Percentiles rank a stretch among this genome's conserved stretches.
Evolutionary conservation across 1,140 invertebrate genomes (phyloP).

Genomic region (Pachyrhynchus sulphureomaculatus): DNA sequence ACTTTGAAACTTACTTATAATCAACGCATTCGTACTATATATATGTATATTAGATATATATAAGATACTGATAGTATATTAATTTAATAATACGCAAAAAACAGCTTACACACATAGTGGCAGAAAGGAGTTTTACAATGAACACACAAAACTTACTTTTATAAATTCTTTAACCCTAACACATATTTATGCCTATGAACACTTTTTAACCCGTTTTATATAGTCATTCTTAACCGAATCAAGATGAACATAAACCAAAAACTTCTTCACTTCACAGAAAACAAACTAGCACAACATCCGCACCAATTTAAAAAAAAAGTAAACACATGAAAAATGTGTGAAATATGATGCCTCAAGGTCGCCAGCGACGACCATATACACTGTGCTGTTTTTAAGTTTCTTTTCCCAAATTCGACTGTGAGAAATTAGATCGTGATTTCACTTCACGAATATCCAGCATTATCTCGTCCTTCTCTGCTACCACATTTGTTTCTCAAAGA

Average conservation of each 20-base stretch:
- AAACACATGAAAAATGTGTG: no score
- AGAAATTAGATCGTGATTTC: no score
- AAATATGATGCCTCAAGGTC: no score
- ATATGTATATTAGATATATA: not conserved
- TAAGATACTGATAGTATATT: not conserved
- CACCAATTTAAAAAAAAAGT: no score
- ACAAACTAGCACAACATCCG: no score
- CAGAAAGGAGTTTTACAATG: slow-evolving; percentile 6
- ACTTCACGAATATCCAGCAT: no score
- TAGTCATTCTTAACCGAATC: not conserved
- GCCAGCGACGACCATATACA: no score
- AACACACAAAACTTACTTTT: slow-evolving; percentile 14
- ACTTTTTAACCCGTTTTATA: slow-evolving; percentile 15
- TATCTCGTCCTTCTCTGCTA: no score
- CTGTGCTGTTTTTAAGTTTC: no score
- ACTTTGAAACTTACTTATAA: not conserved
- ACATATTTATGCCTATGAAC: slow-evolving; percentile 13
- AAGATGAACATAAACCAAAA: not conserved
- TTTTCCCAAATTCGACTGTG: no score
- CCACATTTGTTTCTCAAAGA: no score
- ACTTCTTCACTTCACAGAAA: no score
- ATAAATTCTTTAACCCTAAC: slow-evolving; percentile 13
- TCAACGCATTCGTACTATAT: slow-evolving; percentile 6
- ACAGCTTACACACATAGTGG: slow-evolving; percentile 14
- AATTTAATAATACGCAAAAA: slow-evolving; percentile 4